These are phyloP conservation scores for Ochotona princeps DNA, from an alignment of 2,113 vertebrate species.

Conservation along the genomic window DNA sequence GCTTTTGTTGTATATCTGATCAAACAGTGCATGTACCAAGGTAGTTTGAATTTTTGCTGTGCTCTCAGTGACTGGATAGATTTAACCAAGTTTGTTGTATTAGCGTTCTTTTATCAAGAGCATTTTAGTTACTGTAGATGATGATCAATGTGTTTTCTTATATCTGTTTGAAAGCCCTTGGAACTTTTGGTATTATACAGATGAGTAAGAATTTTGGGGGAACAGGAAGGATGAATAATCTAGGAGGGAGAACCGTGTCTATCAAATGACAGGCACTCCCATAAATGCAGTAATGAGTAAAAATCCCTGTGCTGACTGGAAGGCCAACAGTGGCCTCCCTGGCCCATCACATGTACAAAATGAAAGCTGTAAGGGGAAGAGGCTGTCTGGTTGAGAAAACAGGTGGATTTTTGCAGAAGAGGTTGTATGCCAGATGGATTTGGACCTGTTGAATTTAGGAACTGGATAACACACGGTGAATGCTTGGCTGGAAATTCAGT, in stretches of 20 bases:
- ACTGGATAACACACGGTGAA: not conserved
- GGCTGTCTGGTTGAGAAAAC: not conserved
- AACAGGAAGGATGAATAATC: not conserved
- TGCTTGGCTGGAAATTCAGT: not conserved
- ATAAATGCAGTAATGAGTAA: not conserved
- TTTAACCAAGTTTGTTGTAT: not conserved
- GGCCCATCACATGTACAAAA: not conserved
- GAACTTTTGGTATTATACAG: conserved; percentile 12
- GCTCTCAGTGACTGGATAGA: not conserved
- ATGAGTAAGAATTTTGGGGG: conserved; percentile 19
- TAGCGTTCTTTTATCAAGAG: not conserved
- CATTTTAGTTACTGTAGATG: not conserved
- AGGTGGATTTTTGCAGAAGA: not conserved
- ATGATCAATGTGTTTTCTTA: not conserved
- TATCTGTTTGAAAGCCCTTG: not conserved
- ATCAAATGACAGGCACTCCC: not conserved
- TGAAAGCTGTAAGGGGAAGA: not conserved
- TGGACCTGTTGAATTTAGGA: not conserved
- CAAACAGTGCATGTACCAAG: not conserved
- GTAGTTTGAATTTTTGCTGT: not conserved
- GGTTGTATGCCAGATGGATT: not conserved
- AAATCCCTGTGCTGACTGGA: not conserved
- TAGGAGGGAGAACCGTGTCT: not conserved
- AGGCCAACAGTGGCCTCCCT: not conserved
- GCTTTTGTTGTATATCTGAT: not conserved